Base-by-base conservation (phyloP, 2,797 vertebrate genomes). In the Anniella stebbinsi region DNA sequence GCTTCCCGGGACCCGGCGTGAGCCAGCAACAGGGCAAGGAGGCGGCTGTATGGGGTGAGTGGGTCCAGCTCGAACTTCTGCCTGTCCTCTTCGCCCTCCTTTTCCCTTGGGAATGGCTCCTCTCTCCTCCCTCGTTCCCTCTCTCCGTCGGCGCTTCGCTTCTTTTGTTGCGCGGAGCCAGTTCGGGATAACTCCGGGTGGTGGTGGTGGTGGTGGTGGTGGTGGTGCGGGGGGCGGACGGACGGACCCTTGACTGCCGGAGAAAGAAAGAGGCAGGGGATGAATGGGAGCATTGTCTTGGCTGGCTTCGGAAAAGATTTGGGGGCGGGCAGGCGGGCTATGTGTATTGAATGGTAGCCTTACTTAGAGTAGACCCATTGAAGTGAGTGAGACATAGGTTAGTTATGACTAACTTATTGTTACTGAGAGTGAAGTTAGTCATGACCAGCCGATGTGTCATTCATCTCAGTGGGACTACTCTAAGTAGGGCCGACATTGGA, bases 21-120 rank as follows among this genome's bases (percentile, higher is more conserved):
- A 51, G 36, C 48, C 15, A 41, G 66, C 77, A 23, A 41, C 87
- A 75, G 91, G 72, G 92, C 87, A 73, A 30, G 84, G 15, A 10
- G 89, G 76, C 57, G 85, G 70, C 85, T 94, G 0, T 63, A 93
- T 94, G 96, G 93, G 95, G 96, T 96, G 93, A 96, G 96, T 94
- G 86, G 13, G 12, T 45, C 36, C 86, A 72, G 90, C 80, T 0
- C 25, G 12, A 89, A 86, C 88, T 36, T 60, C n/a, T 23, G 33
- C 11, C 13, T 33, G 57, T 57, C 1, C 15, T 21, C 30, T 0
- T 7, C 17, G 8, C 60, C 18, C 33, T n/a, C 4, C 33, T 28
- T 23, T 28, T 45, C 41, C 41, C 41, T 25, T 28, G 72, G 72
- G 38, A 75, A 38, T 9, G 21, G 23, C 12, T 18, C 33, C 8